Percentiles rank a stretch among this genome's conserved stretches.
Conservation (phyloP, 1,140 invertebrate species). For the Doryteuthis pealeii region DNA sequence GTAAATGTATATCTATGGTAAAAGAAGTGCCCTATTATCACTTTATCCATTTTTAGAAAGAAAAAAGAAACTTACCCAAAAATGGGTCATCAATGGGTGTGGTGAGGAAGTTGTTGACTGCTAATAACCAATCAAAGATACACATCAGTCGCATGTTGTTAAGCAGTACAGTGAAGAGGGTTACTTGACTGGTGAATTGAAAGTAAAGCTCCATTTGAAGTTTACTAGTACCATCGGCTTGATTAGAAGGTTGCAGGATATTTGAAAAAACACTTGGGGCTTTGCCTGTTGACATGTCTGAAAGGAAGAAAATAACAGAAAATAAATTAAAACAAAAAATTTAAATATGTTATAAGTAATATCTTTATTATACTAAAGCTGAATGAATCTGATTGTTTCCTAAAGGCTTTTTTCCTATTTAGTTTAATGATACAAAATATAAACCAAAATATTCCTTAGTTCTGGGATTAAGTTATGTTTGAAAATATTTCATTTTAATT, state of each 20-base stretch:
- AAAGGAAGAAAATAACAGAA: too few relatives aligned
- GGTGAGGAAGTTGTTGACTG: conserved; percentile 78
- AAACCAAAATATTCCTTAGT: too few relatives aligned
- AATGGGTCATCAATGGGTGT: conserved; percentile 57
- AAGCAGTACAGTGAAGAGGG: conserved; percentile 84
- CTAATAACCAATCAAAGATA: conserved; percentile 91
- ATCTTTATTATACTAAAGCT: too few relatives aligned
- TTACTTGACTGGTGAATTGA: conserved; percentile 65
- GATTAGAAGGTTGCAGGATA: conserved; percentile 75
- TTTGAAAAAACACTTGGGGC: conserved; percentile 84
- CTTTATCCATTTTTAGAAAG: too few relatives aligned
- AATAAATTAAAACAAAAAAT: neutral
- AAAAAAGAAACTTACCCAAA: conserved; percentile 25
- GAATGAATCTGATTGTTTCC: too few relatives aligned
- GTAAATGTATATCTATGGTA: too few relatives aligned
- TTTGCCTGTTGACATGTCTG: conserved; percentile 70
- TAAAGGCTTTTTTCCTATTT: too few relatives aligned
- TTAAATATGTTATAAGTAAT: neutral
- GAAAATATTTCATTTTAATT: too few relatives aligned
- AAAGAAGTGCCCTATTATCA: too few relatives aligned
- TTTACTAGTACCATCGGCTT: conserved; percentile 26
- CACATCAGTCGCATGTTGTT: conserved; percentile 95
- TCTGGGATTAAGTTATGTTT: too few relatives aligned
- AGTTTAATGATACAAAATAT: too few relatives aligned
- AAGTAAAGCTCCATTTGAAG: conserved; percentile 57